Percentiles rank a stretch among this genome's conserved stretches.
These are phyloP conservation scores for Erebia palarica DNA, from an alignment of 2,888 invertebrate genomes.

Conservation along the genomic window DNA sequence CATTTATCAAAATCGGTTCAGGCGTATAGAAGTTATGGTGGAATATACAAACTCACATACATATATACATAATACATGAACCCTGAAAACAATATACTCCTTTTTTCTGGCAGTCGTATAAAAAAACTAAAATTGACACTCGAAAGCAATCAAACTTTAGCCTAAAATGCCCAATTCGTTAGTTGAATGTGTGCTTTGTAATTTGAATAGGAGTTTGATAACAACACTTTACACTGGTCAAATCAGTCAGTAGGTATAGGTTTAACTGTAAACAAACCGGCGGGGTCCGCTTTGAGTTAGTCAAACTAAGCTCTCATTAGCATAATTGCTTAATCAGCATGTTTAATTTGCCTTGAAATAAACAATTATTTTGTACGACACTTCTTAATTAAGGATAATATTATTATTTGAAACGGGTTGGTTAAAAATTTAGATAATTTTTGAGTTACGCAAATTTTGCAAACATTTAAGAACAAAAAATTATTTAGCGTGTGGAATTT, in stretches of 20 bases:
- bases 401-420: neutral
- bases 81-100: too few species aligned
- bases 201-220: conserved; percentile 8
- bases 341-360: conserved; percentile 39
- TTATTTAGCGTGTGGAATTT: too few species aligned
- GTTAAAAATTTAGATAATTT: neutral
- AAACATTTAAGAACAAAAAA: too few species aligned
- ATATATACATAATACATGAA: too few species aligned
- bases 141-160: neutral
- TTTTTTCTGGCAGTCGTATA: too few species aligned
- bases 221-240: conserved; percentile 12
- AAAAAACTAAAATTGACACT: too few species aligned
- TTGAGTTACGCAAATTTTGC: too few species aligned
- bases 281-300: conserved; percentile 73
- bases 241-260: conserved; percentile 9
- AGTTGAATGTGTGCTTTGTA: neutral
- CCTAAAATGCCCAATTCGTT: neutral
- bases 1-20: too few species aligned
- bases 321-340: conserved; percentile 81
- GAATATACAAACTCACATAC: too few species aligned
- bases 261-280: conserved; percentile 41
- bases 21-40: too few species aligned
- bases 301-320: conserved; percentile 75
- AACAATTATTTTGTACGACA: neutral
- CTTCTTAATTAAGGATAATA: conserved; percentile 4